These are phyloP conservation scores for Lanistes nyassanus DNA, from an alignment of 1,140 invertebrate species.

Conservation along the genomic window DNA sequence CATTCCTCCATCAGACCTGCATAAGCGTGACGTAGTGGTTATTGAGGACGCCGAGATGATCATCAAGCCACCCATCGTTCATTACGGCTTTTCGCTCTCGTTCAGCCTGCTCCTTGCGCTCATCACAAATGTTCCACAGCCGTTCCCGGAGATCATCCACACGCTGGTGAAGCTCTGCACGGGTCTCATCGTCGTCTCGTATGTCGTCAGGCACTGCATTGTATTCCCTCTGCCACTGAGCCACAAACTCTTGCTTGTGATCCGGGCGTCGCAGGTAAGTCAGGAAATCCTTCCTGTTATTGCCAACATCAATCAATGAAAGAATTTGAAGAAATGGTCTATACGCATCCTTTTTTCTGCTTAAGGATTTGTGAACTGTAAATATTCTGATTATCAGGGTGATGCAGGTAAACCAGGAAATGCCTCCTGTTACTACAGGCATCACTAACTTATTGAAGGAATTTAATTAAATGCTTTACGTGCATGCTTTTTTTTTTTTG, in stretches of 20 bases:
- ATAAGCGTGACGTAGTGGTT: conserved; percentile 66
- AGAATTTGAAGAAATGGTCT: conserved; percentile 2
- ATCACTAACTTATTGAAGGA: no score
- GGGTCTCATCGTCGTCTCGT: conserved; percentile 66
- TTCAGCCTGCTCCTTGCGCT: conserved; percentile 65
- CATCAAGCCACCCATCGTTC: conserved; percentile 66
- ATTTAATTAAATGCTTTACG: no score
- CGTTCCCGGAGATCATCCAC: conserved; percentile 65
- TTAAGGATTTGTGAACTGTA: no score
- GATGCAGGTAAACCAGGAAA: no score
- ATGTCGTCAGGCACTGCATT: conserved; percentile 66
- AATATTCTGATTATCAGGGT: no score
- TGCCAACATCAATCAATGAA: neutral
- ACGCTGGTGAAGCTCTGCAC: conserved; percentile 65
- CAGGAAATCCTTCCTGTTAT: conserved; percentile 59
- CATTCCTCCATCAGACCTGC: conserved; percentile 48
- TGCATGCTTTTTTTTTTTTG: no score
- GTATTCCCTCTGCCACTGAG: conserved; percentile 67
- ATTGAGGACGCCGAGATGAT: conserved; percentile 63
- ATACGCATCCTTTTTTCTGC: no score
- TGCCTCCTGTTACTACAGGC: no score
- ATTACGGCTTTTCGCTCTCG: conserved; percentile 61
- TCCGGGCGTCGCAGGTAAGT: conserved; percentile 62
- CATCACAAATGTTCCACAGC: conserved; percentile 67
- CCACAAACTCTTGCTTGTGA: conserved; percentile 64